phyloP scores from a whole-genome alignment of 2,113 vertebrate genomes.

The Proterorhinus semilunaris region DNA sequence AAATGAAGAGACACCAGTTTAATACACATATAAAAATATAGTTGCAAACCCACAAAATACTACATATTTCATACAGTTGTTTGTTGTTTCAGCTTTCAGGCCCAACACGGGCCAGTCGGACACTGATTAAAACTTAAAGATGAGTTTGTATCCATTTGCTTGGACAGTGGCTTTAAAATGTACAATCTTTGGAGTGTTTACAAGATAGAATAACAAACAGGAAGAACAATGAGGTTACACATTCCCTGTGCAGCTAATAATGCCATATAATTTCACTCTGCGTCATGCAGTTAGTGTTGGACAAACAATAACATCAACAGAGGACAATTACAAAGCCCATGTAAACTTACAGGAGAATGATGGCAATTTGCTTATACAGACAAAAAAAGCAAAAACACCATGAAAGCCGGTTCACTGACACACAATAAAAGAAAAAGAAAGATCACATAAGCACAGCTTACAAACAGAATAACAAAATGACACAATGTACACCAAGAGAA shows the following conservation, averaged over 20 bases:
- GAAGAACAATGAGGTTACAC: slow-evolving; percentile 46
- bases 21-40: slow-evolving; percentile 64
- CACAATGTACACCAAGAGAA: slow-evolving; percentile 74
- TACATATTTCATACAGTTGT: slow-evolving; percentile 56
- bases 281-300: slow-evolving; percentile 74
- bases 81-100: slow-evolving; percentile 58
- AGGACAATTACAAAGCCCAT: slow-evolving; percentile 71
- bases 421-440: slow-evolving; percentile 66
- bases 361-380: slow-evolving; percentile 56
- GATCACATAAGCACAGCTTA: slow-evolving; percentile 89
- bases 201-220: slow-evolving; percentile 40
- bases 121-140: slow-evolving; percentile 46
- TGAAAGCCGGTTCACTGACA: slow-evolving; percentile 80
- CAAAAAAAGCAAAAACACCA: slow-evolving; percentile 64
- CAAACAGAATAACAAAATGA: slow-evolving; percentile 74
- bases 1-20: slow-evolving; percentile 66
- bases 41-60: slow-evolving; percentile 43
- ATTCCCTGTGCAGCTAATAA: slow-evolving; percentile 62
- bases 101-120: slow-evolving; percentile 59
- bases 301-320: slow-evolving; percentile 77
- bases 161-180: slow-evolving; percentile 64
- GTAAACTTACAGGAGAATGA: slow-evolving; percentile 66
- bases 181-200: slow-evolving; percentile 55
- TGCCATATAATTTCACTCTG: slow-evolving; percentile 70
- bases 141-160: slow-evolving; percentile 56